Conservation (phyloP, 2,888 invertebrate genomes). For the Sepioteuthis lessoniana region DNA sequence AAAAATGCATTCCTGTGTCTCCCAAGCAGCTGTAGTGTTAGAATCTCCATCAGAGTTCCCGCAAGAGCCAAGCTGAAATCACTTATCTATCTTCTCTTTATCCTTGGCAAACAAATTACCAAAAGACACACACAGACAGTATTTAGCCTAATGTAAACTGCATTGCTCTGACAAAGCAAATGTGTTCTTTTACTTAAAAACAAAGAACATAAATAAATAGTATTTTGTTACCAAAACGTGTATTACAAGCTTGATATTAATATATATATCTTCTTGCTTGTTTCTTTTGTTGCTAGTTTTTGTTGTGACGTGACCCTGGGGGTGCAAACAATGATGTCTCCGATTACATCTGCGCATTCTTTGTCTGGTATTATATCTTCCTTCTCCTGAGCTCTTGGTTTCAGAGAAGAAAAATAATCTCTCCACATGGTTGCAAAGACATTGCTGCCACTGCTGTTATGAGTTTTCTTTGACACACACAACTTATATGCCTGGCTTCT, state of each 20-base stretch:
- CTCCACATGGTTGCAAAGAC: background rate
- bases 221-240: background rate
- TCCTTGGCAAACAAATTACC: background rate
- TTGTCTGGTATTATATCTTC: background rate
- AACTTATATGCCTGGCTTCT: background rate
- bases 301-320: background rate
- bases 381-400: background rate
- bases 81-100: background rate
- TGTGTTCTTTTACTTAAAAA: background rate
- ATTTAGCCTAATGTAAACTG: background rate
- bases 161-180: background rate
- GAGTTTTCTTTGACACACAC: slow-evolving; percentile 5
- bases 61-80: background rate
- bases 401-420: background rate
- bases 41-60: background rate
- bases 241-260: slow-evolving; percentile 18
- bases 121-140: background rate
- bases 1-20: background rate
- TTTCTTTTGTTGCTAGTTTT: background rate
- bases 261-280: background rate
- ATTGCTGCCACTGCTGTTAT: background rate
- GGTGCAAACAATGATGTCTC: background rate
- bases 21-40: background rate
- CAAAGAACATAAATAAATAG: background rate
- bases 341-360: background rate